Conservation (phyloP, 2,888 invertebrate genomes). For the Philhelius pedissequus region DNA sequence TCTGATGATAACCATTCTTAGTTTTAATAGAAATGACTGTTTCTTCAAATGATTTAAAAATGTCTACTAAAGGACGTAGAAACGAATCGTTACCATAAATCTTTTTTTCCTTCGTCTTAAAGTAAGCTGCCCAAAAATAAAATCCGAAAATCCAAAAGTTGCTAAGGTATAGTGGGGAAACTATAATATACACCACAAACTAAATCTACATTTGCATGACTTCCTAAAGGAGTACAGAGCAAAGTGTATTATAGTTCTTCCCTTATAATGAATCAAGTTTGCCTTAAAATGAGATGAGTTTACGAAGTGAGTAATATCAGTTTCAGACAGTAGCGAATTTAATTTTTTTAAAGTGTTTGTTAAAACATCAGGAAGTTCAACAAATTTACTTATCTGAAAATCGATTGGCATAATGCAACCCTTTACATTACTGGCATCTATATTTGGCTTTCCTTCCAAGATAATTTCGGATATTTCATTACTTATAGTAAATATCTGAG, state of each 20-base stretch:
- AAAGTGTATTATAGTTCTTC: slow-evolving; percentile 7
- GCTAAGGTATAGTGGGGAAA: neutral
- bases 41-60: neutral
- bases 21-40: neutral
- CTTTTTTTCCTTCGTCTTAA: neutral
- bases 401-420: slow-evolving; percentile 37
- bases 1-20: neutral
- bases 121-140: neutral
- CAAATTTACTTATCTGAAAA: slow-evolving; percentile 41
- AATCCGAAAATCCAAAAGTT: neutral
- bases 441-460: slow-evolving; percentile 25
- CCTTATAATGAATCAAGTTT: neutral
- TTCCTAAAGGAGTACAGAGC: neutral
- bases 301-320: neutral
- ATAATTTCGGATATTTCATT: slow-evolving; percentile 47
- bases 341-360: no score
- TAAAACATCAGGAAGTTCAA: slow-evolving; percentile 50
- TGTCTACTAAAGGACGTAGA: neutral
- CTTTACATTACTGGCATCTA: slow-evolving; percentile 33
- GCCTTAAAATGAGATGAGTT: slow-evolving; percentile 36
- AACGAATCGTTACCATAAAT: neutral
- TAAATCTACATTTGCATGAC: neutral
- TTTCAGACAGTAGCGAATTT: neutral
- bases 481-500: slow-evolving; percentile 2
- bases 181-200: neutral